Percentiles rank a stretch among this genome's conserved stretches.
Evolutionary conservation across 2,113 vertebrate species (phyloP).

Genomic region (Pampusana beccarii): DNA sequence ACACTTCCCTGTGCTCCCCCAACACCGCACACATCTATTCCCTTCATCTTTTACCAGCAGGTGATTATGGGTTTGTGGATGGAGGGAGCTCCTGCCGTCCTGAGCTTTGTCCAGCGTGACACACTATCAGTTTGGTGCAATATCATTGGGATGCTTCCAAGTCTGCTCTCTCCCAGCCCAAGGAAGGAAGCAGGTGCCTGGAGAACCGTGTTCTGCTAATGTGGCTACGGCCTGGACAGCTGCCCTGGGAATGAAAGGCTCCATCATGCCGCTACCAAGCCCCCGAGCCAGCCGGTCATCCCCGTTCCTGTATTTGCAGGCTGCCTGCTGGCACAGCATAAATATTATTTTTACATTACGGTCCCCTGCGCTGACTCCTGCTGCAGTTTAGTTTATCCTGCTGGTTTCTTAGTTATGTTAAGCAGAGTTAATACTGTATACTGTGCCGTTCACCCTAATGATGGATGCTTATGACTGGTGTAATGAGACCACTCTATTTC

Average conservation of each 20-base stretch:
- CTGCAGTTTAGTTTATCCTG: neutral
- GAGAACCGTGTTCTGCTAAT: neutral
- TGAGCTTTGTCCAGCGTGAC: neutral
- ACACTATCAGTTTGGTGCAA: neutral
- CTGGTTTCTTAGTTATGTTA: neutral
- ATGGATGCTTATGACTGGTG: neutral
- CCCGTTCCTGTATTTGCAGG: neutral
- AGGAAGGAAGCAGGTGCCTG: neutral
- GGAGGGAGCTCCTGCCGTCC: neutral
- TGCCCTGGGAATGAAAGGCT: neutral
- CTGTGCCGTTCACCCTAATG: neutral
- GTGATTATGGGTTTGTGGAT: neutral
- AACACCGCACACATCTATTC: accelerated
- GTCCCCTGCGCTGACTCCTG: neutral
- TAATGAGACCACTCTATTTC: neutral
- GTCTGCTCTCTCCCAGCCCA: neutral
- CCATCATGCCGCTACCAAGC: neutral
- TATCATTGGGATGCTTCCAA: neutral
- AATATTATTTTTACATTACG: neutral
- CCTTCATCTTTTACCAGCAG: neutral
- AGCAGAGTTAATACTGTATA: neutral
- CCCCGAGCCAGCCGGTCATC: accelerated
- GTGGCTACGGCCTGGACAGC: neutral
- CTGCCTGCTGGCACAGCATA: conserved; percentile 6
- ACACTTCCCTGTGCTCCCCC: neutral